phyloP scores from a whole-genome alignment of 2,113 vertebrate genomes.

The Echinops telfairi region DNA sequence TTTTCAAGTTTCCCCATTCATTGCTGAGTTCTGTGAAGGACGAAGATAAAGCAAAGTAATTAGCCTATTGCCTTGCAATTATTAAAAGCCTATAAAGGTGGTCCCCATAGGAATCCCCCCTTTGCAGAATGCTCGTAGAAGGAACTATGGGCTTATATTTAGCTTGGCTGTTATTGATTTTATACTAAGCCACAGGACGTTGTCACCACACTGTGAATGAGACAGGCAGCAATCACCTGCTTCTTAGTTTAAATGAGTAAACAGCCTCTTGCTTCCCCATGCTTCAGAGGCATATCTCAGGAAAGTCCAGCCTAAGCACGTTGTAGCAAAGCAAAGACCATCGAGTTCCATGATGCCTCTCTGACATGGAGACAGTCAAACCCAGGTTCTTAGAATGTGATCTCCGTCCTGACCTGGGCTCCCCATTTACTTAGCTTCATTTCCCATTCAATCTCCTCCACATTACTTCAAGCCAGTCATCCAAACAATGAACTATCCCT shows the following conservation, averaged over 20 bases:
- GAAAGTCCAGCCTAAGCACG: background rate
- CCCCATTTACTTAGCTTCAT: background rate
- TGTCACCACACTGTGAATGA: background rate
- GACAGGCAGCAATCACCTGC: background rate
- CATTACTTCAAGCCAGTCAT: background rate
- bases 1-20: background rate
- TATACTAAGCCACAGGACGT: background rate
- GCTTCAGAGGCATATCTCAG: background rate
- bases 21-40: conserved; percentile 54
- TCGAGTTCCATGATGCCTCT: background rate
- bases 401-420: background rate
- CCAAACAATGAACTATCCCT: background rate
- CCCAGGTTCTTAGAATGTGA: background rate
- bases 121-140: conserved; percentile 26
- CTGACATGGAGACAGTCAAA: background rate
- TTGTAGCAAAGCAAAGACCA: background rate
- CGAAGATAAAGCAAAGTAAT: conserved; percentile 74
- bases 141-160: conserved; percentile 26
- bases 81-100: conserved; percentile 60
- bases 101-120: background rate
- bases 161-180: conserved; percentile 3
- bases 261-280: background rate
- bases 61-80: conserved; percentile 74
- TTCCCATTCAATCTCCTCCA: background rate
- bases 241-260: background rate